Evolutionary conservation across 1,140 invertebrate species (phyloP), one percentile per base, ranked within the genome.

Genomic region (Macrotrachela quadricornifera): DNA sequence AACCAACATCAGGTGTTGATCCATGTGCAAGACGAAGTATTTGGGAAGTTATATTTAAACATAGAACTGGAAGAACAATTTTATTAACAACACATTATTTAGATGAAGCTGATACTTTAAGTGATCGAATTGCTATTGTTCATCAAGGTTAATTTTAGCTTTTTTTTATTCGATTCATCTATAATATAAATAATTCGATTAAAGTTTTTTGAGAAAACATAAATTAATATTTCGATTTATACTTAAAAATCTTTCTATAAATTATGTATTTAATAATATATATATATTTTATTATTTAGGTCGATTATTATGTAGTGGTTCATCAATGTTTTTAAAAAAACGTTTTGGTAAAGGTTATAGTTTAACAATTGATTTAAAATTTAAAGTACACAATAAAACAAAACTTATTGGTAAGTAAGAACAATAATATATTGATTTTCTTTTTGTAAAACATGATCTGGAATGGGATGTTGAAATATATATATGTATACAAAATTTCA

Each of bases 1-100:
- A 95, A 68, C 88, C 88, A 40, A 88, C 86, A 1, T 83, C 84
- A 8, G 88, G 88, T 46, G 83, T 96, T 75, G 91, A 97, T 74
- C 86, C 90, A 8, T 79, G 84, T 59, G 85, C 87, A 1, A 74
- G 88, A 52, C 71, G 87, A 50, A 77, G 79, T 47, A 78, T 87
- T 9, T 95, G 90, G 90, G 81, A 92, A 63, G 59, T 69, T 45
- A 61, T 67, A 10, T 49, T 70, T 13, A 71, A 69, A 56, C 66
- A 71, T 54, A 36, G 60, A 58, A 45, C 45, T 50, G 63, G 63
- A 15, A 61, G 71, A 51, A 74, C 73, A 1, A 69, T 74, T 46
- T 56, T 74, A 15, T 56, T 74, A 44, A 71, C 71, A 0, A 74
- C 73, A 11, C 73, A 74, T 57, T 70, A 73, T 56, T 61, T 74